A percentile compares a stretch with the other conserved stretches of the same genome.
phyloP scores from a whole-genome alignment of 2,113 vertebrate genomes.

The Neoarius graeffei region DNA sequence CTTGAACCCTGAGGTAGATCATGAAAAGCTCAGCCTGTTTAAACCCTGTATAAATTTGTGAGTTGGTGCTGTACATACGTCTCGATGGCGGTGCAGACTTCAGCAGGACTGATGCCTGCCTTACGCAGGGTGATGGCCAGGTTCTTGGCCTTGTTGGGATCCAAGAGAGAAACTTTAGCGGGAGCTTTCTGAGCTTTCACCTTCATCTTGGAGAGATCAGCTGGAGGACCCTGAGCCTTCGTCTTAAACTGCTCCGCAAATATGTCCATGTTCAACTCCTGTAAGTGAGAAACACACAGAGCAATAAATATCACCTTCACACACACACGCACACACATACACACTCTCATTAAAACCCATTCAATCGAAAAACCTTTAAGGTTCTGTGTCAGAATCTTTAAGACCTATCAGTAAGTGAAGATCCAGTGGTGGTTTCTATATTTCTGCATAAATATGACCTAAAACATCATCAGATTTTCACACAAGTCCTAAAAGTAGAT shows the following conservation, averaged over 20 bases:
- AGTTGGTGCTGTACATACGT: constrained; percentile 69
- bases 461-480: no score
- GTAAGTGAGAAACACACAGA: neutral
- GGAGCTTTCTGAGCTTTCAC: constrained; percentile 79
- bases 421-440: no score
- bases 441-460: no score
- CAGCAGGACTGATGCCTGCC: constrained; percentile 75
- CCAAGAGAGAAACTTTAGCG: constrained; percentile 84
- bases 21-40: neutral
- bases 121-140: constrained; percentile 94
- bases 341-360: neutral
- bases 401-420: neutral
- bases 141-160: constrained; percentile 93
- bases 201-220: constrained; percentile 75
- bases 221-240: constrained; percentile 80
- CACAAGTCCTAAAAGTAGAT: no score
- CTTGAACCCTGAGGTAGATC: neutral
- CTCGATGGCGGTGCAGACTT: constrained; percentile 91
- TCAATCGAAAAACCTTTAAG: neutral
- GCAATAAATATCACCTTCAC: neutral
- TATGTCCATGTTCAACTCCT: constrained; percentile 94
- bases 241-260: constrained; percentile 97
- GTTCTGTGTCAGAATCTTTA: neutral
- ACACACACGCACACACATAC: neutral
- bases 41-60: neutral